Percentiles rank a stretch among this genome's conserved stretches.
These are phyloP conservation scores for Rhogogaster chlorosoma DNA, from an alignment of 2,888 invertebrate genomes.

Conservation along the genomic window DNA sequence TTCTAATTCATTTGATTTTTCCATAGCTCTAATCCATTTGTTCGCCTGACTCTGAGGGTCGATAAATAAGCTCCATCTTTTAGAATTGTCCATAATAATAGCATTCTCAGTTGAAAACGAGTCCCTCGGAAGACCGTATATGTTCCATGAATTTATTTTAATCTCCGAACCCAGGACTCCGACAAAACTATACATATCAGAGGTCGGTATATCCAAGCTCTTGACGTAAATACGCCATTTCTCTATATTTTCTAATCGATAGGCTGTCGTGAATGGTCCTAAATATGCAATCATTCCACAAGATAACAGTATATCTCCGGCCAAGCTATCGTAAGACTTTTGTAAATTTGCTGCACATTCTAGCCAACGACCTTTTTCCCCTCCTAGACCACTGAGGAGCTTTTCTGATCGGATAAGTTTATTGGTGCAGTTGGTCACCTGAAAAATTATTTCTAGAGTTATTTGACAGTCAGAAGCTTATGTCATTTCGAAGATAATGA, in stretches of 20 bases:
- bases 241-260: constrained; percentile 81
- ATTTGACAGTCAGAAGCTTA: neutral
- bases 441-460: neutral
- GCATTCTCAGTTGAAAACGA: constrained; percentile 92
- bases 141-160: constrained; percentile 92
- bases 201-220: constrained; percentile 87
- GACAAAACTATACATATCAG: constrained; percentile 86
- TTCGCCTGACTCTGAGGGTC: constrained; percentile 93
- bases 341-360: constrained; percentile 88
- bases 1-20: constrained; percentile 85
- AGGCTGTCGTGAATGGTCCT: constrained; percentile 89
- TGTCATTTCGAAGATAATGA: neutral
- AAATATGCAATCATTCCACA: constrained; percentile 94
- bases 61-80: constrained; percentile 89
- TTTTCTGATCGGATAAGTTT: constrained; percentile 93
- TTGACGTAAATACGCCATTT: constrained; percentile 88
- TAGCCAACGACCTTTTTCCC: constrained; percentile 93
- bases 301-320: constrained; percentile 94
- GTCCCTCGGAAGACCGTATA: constrained; percentile 89
- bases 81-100: constrained; percentile 89
- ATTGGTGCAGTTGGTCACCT: constrained; percentile 83
- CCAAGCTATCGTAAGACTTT: constrained; percentile 87
- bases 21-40: constrained; percentile 92
- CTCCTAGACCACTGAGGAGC: constrained; percentile 92
- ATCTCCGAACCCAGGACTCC: constrained; percentile 91